These are phyloP conservation scores for Pao palembangensis DNA, from an alignment of 2,113 vertebrate species.

Conservation along the genomic window DNA sequence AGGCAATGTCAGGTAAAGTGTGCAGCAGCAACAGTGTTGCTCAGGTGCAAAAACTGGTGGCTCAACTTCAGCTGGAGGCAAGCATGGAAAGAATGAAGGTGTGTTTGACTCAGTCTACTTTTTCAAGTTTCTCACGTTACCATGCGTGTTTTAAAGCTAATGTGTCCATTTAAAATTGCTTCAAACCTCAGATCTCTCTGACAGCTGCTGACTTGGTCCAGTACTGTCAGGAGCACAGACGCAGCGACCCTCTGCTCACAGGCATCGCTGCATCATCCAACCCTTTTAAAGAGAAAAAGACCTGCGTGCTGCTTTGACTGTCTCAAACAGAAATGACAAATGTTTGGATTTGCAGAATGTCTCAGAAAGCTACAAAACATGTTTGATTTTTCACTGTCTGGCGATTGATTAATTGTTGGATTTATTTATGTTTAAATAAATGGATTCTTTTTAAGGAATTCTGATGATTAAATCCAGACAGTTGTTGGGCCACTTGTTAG, in stretches of 20 bases:
- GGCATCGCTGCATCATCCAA: conserved; percentile 79
- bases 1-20: conserved; percentile 67
- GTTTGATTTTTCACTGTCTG: neutral
- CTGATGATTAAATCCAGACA: neutral
- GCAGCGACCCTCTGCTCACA: conserved; percentile 78
- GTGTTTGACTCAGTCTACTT: conserved; percentile 17
- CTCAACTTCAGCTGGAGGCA: conserved; percentile 78
- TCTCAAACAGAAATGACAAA: neutral
- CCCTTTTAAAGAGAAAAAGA: conserved; percentile 85
- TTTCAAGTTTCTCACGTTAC: neutral
- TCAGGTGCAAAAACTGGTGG: conserved; percentile 75
- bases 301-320: conserved; percentile 72
- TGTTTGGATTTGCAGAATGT: neutral
- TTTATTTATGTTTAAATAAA: no score
- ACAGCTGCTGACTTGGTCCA: conserved; percentile 77
- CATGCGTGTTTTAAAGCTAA: neutral
- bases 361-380: neutral
- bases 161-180: no score
- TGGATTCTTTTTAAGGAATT: no score
- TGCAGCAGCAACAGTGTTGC: conserved; percentile 74
- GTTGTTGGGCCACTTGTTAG: neutral
- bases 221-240: conserved; percentile 78
- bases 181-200: conserved; percentile 74
- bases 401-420: no score
- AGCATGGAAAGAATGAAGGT: conserved; percentile 79